Conservation (phyloP, 1,140 invertebrate species). For the Cherax destructor region DNA sequence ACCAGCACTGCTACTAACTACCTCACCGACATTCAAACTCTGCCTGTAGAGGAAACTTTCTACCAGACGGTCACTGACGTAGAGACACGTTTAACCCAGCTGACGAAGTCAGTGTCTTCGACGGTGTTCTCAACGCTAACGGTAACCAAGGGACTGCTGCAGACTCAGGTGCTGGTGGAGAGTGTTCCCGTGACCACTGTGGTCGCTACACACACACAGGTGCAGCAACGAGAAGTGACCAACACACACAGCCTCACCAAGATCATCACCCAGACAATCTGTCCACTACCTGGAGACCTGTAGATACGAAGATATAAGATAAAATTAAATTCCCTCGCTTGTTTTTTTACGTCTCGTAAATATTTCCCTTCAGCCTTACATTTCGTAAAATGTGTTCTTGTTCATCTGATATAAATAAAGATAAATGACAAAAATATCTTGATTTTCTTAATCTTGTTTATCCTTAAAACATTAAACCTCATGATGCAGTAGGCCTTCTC, state of each 20-base stretch:
- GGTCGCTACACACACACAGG: neutral
- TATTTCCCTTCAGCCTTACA: no score
- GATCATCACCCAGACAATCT: conserved; percentile 29
- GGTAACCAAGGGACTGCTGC: neutral
- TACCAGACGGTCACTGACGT: conserved; percentile 21
- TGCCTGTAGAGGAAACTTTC: neutral
- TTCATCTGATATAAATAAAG: no score
- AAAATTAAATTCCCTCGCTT: no score
- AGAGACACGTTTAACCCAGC: neutral
- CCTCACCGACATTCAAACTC: conserved; percentile 10
- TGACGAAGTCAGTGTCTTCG: neutral
- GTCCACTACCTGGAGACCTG: neutral
- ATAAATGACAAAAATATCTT: no score
- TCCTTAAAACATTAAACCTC: no score
- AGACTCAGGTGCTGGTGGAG: conserved; percentile 1
- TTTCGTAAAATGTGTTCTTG: no score
- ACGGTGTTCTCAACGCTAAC: conserved; percentile 19
- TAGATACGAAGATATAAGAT: no score
- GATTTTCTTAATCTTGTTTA: no score
- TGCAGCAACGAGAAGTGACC: neutral
- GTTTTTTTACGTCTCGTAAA: no score
- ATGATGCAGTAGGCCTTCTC: no score
- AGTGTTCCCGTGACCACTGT: neutral
- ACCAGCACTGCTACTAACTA: conserved; percentile 30
- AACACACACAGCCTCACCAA: conserved; percentile 36